phyloP scores from a whole-genome alignment of 2,888 invertebrate genomes.

The Rhyacophila evoluta region DNA sequence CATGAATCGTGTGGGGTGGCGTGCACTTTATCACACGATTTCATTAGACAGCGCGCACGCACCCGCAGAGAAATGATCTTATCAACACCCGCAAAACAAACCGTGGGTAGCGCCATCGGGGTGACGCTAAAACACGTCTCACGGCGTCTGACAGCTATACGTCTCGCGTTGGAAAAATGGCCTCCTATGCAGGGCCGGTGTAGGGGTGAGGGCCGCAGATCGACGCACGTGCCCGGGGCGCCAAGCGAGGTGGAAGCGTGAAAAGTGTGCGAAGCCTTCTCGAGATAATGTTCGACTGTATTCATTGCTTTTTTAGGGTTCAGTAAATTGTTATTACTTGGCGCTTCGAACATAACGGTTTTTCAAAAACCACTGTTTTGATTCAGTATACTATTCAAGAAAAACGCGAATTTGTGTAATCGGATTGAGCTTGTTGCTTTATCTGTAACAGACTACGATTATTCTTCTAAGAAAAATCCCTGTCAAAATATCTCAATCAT shows the following conservation, averaged over 20 bases:
- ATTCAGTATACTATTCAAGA: background rate
- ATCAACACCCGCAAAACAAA: conserved; percentile 18
- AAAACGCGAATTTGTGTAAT: no score
- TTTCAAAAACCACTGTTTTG: background rate
- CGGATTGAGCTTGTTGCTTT: no score
- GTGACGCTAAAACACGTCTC: conserved; percentile 8
- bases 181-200: background rate
- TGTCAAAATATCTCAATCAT: no score
- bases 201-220: background rate
- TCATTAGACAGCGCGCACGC: conserved; percentile 18
- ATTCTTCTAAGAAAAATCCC: no score
- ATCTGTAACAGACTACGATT: no score
- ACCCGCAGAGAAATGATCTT: background rate
- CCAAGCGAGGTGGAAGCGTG: conserved; percentile 5
- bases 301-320: conserved; percentile 24
- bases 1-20: background rate
- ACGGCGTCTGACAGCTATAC: conserved; percentile 7
- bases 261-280: conserved; percentile 10
- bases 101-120: background rate
- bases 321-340: conserved; percentile 10
- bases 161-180: conserved; percentile 10
- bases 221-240: conserved; percentile 24
- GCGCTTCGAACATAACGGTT: background rate
- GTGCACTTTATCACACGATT: conserved; percentile 18
- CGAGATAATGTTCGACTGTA: conserved; percentile 3